A percentile compares a stretch with the other conserved stretches of the same genome.
phyloP scores from a whole-genome alignment of 2,797 vertebrate species.

The Emys orbicularis region DNA sequence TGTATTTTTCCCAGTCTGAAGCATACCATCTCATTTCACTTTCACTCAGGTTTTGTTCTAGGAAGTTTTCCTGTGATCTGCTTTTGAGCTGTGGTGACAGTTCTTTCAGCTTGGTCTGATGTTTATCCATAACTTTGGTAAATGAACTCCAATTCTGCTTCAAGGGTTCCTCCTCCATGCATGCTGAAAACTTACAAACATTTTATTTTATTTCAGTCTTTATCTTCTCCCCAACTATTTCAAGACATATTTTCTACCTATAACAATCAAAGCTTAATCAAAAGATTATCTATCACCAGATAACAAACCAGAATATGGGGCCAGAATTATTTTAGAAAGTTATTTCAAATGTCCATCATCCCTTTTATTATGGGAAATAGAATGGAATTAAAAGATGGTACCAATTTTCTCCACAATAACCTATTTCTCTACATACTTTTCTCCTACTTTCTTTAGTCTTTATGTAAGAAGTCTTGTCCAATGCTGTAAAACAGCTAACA shows the following conservation, averaged over 20 bases:
- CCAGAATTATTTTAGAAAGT: not conserved
- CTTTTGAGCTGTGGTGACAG: not conserved
- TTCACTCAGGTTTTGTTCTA: slow-evolving; percentile 6
- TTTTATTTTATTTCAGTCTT: not conserved
- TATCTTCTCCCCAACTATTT: not conserved
- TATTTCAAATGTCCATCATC: not conserved
- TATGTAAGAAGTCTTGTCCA: not conserved
- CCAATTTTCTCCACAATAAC: not conserved
- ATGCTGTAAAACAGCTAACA: not conserved
- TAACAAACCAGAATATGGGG: not conserved
- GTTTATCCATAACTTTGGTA: slow-evolving; percentile 56
- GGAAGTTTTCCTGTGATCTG: not conserved
- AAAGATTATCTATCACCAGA: not conserved
- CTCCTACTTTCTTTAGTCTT: not conserved
- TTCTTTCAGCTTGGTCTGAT: slow-evolving; percentile 29
- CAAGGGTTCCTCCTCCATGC: not conserved
- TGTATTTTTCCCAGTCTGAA: not conserved
- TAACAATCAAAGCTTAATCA: not conserved
- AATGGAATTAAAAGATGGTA: not conserved
- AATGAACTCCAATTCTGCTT: not conserved
- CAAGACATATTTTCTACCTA: not conserved
- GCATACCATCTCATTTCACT: slow-evolving; percentile 53
- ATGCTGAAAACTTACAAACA: slow-evolving; percentile 58
- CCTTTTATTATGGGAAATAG: not conserved
- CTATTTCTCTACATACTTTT: not conserved